Base-by-base conservation (phyloP, 2,797 vertebrate species). In the Schizopygopsis pylzovi region DNA sequence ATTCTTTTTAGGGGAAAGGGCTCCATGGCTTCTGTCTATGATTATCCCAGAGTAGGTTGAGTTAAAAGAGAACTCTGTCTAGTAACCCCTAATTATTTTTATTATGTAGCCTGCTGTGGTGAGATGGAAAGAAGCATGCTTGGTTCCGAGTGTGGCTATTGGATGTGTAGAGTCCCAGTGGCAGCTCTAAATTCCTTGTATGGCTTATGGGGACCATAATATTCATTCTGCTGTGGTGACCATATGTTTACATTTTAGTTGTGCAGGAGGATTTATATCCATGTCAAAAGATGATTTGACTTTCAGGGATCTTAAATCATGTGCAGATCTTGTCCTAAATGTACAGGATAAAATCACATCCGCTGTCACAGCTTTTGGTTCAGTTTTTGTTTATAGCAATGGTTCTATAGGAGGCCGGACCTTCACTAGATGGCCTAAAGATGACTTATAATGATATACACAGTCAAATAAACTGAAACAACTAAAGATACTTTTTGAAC, bases 11-110 rank as follows among this genome's bases (percentile, higher is more conserved):
- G 37, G 45, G 37, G 39, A 82, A 70, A 77, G 72, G n/a, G 80
- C 84, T 90, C 85, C 85, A 91, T 86, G 87, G 86, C 93, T 93
- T 93, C 93, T 94, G 93, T 90, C 92, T 92, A 88, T 80, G 82
- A 90, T 94, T 93, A 93, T 91, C 87, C 88, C 67, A 52, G 67
- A 82, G 85, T 89, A 89, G 86, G 87, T 84, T n/a, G 61, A 33
- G 88, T 90, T 85, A 84, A 81, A 87, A 88, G 73, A 37, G 82
- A 87, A 90, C 91, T 85, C 33, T 89, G 84, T 89, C 47, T 65
- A 33, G 28, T 33, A 90, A 93, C 90, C 91, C 86, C 81, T 89
- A 84, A 93, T 93, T 92, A 91, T 90, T 91, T 92, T 92, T 88
- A 89, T 88, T 87, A n/a, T 88, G 90, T 73, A 79, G 79, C 22